A percentile compares a stretch with the other conserved stretches of the same genome.
Conservation (phyloP, 2,797 vertebrate genomes). For the Myripristis murdjan region DNA sequence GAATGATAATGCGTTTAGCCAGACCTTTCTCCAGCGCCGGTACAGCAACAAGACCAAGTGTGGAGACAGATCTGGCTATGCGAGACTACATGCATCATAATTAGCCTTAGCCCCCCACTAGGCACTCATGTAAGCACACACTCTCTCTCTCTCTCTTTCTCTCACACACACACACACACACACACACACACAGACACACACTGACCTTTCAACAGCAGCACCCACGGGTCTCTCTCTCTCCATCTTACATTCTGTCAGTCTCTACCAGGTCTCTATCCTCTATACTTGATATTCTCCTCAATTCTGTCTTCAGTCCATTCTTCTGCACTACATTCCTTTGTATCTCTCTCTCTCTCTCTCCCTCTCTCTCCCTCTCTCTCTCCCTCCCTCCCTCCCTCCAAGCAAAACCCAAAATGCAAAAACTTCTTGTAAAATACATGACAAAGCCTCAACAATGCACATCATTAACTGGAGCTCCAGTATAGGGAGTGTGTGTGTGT, state of each 20-base stretch:
- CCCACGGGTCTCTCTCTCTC: conserved; percentile 7
- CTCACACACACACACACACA: conserved; percentile 18
- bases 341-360: conserved; percentile 21
- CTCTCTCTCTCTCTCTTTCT: too few species aligned
- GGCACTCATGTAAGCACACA: conserved; percentile 1
- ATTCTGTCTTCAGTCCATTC: conserved; percentile 15
- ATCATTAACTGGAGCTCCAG: conserved; percentile 37
- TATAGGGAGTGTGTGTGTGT: background rate
- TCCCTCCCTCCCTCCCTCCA: conserved; percentile 24
- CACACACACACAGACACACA: conserved; percentile 1
- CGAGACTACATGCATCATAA: conserved; percentile 25
- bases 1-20: too few species aligned
- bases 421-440: conserved; percentile 10
- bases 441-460: conserved; percentile 44
- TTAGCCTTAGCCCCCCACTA: conserved; percentile 27
- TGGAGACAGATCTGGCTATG: too few species aligned
- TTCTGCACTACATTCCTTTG: conserved; percentile 57
- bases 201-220: background rate
- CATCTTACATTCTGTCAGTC: background rate
- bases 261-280: conserved; percentile 18
- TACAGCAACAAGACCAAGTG: too few species aligned
- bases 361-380: conserved; percentile 25
- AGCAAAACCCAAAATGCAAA: conserved; percentile 40
- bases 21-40: too few species aligned
- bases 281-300: conserved; percentile 20